phyloP scores from a whole-genome alignment of 2,797 vertebrate genomes.

The Aphelocoma californica region DNA sequence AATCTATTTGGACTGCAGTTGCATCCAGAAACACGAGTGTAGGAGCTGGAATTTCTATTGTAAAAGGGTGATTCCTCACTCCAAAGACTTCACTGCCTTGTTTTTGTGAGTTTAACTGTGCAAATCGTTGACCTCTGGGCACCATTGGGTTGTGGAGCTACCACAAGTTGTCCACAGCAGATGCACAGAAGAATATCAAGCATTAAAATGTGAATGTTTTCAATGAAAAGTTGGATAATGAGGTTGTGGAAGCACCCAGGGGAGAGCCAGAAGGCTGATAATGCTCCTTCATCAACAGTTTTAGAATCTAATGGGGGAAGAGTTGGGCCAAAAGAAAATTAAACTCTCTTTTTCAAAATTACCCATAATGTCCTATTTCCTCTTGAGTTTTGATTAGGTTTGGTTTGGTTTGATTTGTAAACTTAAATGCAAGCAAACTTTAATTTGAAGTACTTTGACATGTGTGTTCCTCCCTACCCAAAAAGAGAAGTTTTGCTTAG shows the following conservation, averaged over 20 bases:
- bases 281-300: background rate
- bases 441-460: background rate
- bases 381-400: background rate
- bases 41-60: background rate
- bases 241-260: background rate
- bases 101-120: background rate
- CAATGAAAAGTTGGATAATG: background rate
- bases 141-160: background rate
- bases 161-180: background rate
- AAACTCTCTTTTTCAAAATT: background rate
- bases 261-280: background rate
- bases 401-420: background rate
- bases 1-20: background rate
- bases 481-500: background rate
- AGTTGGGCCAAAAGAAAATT: background rate
- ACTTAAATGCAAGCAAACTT: background rate
- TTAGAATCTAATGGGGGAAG: background rate
- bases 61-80: background rate
- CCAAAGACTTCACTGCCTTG: background rate
- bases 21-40: background rate
- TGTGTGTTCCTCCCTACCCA: background rate
- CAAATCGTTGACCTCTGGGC: background rate
- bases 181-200: background rate
- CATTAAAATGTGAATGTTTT: background rate
- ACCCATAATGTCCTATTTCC: background rate